phyloP scores from a whole-genome alignment of 37 sponge, comb jelly and placozoan species.

The Agelas oroides region DNA sequence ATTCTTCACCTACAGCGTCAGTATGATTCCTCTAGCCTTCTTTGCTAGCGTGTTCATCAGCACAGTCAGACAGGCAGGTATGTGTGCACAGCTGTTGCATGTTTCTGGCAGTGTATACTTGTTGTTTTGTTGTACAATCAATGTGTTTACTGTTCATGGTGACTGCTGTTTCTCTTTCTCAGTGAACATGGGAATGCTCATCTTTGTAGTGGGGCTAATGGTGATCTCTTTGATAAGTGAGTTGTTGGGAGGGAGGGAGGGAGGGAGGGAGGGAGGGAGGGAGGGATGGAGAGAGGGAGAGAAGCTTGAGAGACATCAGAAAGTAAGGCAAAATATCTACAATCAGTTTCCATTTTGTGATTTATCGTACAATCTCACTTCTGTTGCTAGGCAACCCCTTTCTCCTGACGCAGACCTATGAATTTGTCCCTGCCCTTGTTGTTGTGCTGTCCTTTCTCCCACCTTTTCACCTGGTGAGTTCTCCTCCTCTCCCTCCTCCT shows the following conservation, averaged over 20 bases:
- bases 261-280: too few species aligned
- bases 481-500: neutral
- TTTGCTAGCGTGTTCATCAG: conserved; percentile 83
- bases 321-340: too few species aligned
- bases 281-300: too few species aligned
- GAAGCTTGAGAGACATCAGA: too few species aligned
- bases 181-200: conserved; percentile 69
- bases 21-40: conserved; percentile 85
- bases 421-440: conserved; percentile 39
- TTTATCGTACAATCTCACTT: neutral
- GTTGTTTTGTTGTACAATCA: too few species aligned
- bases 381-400: conserved; percentile 69
- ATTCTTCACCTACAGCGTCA: conserved; percentile 78
- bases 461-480: conserved; percentile 84
- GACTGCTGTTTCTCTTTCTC: neutral
- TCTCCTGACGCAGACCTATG: conserved; percentile 66
- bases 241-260: neutral
- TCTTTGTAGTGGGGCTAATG: conserved; percentile 79
- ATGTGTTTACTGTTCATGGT: too few species aligned
- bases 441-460: conserved; percentile 75
- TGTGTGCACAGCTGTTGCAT: neutral
- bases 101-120: too few species aligned
- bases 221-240: conserved; percentile 64
- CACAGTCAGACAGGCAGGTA: conserved; percentile 63
- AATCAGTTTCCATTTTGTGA: too few species aligned